Evolutionary conservation across 2,113 vertebrate genomes (phyloP), one percentile per base, ranked within the genome.

Genomic region (Rhadina sibilatrix): DNA sequence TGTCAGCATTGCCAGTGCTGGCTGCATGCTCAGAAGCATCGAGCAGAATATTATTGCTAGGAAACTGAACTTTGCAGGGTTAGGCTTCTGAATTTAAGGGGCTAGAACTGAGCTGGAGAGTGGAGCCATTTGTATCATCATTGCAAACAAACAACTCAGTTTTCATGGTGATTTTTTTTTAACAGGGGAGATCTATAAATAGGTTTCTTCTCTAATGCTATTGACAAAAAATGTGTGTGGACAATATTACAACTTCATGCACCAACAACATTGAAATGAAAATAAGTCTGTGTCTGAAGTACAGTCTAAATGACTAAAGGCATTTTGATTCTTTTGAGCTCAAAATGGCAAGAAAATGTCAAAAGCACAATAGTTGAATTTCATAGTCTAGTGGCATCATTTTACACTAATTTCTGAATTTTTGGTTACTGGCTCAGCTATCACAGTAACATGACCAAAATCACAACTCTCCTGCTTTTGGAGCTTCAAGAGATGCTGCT

Each of bases 301-400:
- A 35, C 53, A 49, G 56, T 68, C 61, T 89, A 76, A 94, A 91
- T 92, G 15, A 80, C 75, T 86, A 72, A 86, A 93, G 54, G 46
- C 54, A 90, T 94, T 90, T 90, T 92, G 68, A 77, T 80, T 95
- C 71, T 91, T 95, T 83, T 93, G 54, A 90, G 54, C 89, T 83
- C 71, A 83, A 95, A 97, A 94, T 74, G 71, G 54, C 50, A 90
- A 83, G 83, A 93, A 94, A 96, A 93, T 80, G 54, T 89, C 91
- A 94, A 96, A 65, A 94, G 49, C 54, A 87, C n/a, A 89, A 72
- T 22, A 80, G 82, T 33, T 85, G 37, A 93, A 87, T 94, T 95
- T 96, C 84, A 66, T 76, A 93, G 84, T 79, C 84, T 79, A 77
- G 42, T 88, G 75, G 83, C 63, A 90, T 93, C 23, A 83, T 83